These are phyloP conservation scores for Mionectes macconnelli DNA, from an alignment of 2,113 vertebrate species.

Conservation along the genomic window DNA sequence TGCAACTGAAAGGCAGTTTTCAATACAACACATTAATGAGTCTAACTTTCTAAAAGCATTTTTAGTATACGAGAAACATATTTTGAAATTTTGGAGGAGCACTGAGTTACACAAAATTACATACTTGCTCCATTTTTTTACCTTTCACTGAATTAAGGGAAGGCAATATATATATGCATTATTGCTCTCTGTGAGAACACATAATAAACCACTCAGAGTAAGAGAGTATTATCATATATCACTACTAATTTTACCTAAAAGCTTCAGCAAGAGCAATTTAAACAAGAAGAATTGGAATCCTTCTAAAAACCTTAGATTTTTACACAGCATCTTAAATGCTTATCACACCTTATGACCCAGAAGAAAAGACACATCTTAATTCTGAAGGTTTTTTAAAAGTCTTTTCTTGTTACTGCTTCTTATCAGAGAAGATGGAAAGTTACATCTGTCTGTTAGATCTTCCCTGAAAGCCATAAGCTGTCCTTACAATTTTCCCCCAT, in stretches of 20 bases:
- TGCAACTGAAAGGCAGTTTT: background rate
- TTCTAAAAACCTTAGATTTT: background rate
- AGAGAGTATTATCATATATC: background rate
- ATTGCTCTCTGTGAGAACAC: background rate
- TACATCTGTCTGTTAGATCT: background rate
- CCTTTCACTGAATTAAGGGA: background rate
- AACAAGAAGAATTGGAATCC: background rate
- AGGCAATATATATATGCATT: background rate
- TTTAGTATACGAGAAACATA: background rate
- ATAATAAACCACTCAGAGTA: background rate
- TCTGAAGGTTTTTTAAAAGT: background rate
- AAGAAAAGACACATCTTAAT: background rate
- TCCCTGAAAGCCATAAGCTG: background rate
- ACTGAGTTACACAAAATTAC: background rate
- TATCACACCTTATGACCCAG: background rate
- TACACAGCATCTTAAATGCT: background rate
- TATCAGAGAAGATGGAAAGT: background rate
- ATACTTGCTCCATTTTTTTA: background rate
- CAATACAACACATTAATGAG: background rate
- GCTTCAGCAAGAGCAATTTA: background rate
- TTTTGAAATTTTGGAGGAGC: background rate
- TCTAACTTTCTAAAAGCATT: background rate
- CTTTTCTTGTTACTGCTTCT: background rate
- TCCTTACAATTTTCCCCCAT: accelerated
- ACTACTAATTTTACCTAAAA: background rate